phyloP scores from a whole-genome alignment of 1,140 invertebrate species.

The Whitmania pigra region DNA sequence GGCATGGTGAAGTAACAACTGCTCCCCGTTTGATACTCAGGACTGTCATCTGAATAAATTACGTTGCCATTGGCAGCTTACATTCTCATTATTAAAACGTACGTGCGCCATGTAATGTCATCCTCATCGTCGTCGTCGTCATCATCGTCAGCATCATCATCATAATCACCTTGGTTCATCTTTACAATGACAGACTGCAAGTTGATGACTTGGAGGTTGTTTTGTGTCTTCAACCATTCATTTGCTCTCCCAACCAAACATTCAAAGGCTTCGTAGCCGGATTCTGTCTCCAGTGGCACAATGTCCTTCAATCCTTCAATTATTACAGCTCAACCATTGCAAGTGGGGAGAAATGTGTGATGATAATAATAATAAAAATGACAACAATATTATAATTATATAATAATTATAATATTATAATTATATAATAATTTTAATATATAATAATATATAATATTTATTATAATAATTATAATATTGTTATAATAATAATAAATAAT shows the following conservation, averaged over 20 bases:
- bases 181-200: conserved; percentile 22
- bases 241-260: conserved; percentile 20
- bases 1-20: conserved; percentile 22
- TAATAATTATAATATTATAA: too few species aligned
- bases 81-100: neutral
- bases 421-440: too few species aligned
- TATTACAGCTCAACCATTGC: neutral
- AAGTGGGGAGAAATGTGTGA: neutral
- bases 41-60: conserved; percentile 3
- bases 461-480: neutral
- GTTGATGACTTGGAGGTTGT: conserved; percentile 20
- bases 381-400: neutral
- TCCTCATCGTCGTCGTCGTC: neutral
- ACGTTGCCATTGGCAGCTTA: neutral
- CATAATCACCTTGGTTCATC: conserved; percentile 15
- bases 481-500: neutral
- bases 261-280: conserved; percentile 21
- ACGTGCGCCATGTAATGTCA: neutral
- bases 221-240: conserved; percentile 19
- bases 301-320: conserved; percentile 21
- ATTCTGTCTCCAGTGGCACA: conserved; percentile 15
- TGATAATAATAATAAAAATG: neutral
- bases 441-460: too few species aligned
- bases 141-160: neutral
- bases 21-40: conserved; percentile 19